Percentiles rank a stretch among this genome's conserved stretches.
Evolutionary conservation across 2,797 vertebrate species (phyloP).

Genomic region (Tauraco hartlaubi): DNA sequence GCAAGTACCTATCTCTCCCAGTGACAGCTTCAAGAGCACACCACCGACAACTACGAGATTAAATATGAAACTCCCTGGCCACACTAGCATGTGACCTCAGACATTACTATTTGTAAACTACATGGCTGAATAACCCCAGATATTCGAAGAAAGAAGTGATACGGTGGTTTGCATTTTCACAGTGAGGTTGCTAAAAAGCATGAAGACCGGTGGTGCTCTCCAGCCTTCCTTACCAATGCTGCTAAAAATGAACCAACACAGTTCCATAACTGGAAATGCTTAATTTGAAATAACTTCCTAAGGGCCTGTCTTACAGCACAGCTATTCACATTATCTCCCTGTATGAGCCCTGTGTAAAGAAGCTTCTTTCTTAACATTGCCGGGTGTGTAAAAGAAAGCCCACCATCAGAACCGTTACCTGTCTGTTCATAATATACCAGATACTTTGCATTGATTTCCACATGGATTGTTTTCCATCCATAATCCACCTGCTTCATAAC

Average conservation of each 20-base stretch:
- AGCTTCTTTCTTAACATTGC: not conserved
- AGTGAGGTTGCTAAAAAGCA: not conserved
- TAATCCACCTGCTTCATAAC: not conserved
- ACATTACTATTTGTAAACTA: not conserved
- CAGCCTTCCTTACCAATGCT: not conserved
- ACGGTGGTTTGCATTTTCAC: not conserved
- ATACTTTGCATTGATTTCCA: not conserved
- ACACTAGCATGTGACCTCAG: not conserved
- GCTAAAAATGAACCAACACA: not conserved
- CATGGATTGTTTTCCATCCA: not conserved
- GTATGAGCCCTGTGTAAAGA: not conserved
- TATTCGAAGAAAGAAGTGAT: not conserved
- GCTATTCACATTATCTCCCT: not conserved
- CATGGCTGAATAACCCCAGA: not conserved
- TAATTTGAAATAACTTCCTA: not conserved
- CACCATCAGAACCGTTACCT: not conserved
- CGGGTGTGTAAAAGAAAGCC: not conserved
- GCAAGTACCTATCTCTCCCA: not conserved
- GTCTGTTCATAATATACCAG: not conserved
- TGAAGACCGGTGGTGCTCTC: not conserved
- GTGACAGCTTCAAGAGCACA: slow-evolving; percentile 49
- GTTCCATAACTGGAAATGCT: not conserved
- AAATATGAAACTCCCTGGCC: slow-evolving; percentile 49
- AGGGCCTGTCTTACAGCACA: not conserved
- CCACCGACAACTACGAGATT: slow-evolving; percentile 13